Conservation (phyloP, 2,797 vertebrate species). For the Tympanoctomys barrerae region DNA sequence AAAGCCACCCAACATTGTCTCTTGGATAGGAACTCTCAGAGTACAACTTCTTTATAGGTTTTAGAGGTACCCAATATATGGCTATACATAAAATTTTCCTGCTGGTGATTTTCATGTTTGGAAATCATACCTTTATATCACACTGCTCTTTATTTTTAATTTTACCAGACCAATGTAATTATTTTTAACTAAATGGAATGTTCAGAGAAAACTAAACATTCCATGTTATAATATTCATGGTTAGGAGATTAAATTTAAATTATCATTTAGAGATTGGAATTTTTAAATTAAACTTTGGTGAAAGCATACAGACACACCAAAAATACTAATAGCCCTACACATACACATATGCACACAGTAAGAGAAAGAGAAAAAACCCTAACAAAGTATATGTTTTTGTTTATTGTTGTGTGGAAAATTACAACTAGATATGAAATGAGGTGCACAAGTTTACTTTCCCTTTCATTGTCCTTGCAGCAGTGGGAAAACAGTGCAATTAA, state of each 20-base stretch:
- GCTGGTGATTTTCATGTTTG: conserved; percentile 72
- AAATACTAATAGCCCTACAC: not conserved
- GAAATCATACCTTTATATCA: conserved; percentile 65
- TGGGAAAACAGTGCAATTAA: conserved; percentile 84
- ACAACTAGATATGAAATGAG: conserved; percentile 82
- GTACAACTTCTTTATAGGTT: conserved; percentile 62
- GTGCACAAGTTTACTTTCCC: conserved; percentile 78
- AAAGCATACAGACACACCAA: conserved; percentile 53
- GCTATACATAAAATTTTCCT: conserved; percentile 57
- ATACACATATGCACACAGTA: not conserved
- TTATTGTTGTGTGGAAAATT: conserved; percentile 83
- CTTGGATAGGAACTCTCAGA: conserved; percentile 45
- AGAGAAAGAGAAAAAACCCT: conserved; percentile 38
- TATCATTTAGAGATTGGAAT: conserved; percentile 49
- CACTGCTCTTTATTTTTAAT: conserved; percentile 58
- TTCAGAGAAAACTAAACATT: conserved; percentile 71
- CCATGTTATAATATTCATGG: conserved; percentile 35
- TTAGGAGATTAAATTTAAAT: conserved; percentile 61
- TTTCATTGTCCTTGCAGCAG: conserved; percentile 85
- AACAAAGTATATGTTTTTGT: conserved; percentile 80
- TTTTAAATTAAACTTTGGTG: conserved; percentile 72
- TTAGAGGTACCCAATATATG: conserved; percentile 46
- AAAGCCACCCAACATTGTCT: conserved; percentile 44
- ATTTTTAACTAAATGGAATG: conserved; percentile 62
- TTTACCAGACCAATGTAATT: conserved; percentile 59